These are phyloP conservation scores for Kryphioiulus occultus DNA, from an alignment of 2,888 invertebrate genomes.

Conservation along the genomic window DNA sequence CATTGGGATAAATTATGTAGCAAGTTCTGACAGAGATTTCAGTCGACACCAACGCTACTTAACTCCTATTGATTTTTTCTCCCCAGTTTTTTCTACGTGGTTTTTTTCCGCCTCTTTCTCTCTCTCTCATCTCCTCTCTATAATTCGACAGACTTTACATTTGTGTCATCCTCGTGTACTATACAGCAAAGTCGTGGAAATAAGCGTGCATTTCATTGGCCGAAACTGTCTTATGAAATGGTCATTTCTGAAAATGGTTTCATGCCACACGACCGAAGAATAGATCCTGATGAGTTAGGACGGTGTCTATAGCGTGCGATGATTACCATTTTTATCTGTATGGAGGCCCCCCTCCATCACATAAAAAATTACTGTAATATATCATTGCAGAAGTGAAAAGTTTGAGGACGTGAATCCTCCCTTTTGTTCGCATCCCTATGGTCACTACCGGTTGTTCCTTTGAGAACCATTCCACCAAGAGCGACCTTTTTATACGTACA, in stretches of 20 bases:
- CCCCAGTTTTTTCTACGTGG: neutral
- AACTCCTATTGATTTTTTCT: slow-evolving; percentile 40
- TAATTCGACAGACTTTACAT: slow-evolving; percentile 45
- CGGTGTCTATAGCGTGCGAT: slow-evolving; percentile 30
- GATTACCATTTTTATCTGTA: slow-evolving; percentile 42
- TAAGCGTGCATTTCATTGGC: slow-evolving; percentile 18
- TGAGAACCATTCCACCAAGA: slow-evolving; percentile 30
- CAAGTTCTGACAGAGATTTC: slow-evolving; percentile 41
- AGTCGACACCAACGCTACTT: slow-evolving; percentile 43
- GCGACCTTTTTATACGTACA: neutral
- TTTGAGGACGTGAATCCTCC: slow-evolving; percentile 36
- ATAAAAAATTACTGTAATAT: slow-evolving; percentile 43
- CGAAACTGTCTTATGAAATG: slow-evolving; percentile 41
- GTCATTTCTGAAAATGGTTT: slow-evolving; percentile 40
- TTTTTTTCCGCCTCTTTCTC: neutral
- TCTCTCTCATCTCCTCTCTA: slow-evolving; percentile 26
- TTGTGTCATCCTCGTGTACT: slow-evolving; percentile 26
- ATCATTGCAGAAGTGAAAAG: slow-evolving; percentile 43
- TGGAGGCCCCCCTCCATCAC: neutral
- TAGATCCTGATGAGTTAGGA: slow-evolving; percentile 43
- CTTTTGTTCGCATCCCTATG: slow-evolving; percentile 12
- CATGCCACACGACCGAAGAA: slow-evolving; percentile 37
- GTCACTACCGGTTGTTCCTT: neutral
- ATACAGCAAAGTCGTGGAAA: neutral
- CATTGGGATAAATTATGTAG: slow-evolving; percentile 44